Base-by-base conservation (phyloP, 2,797 vertebrate species). In the Peromyscus nudipes region DNA sequence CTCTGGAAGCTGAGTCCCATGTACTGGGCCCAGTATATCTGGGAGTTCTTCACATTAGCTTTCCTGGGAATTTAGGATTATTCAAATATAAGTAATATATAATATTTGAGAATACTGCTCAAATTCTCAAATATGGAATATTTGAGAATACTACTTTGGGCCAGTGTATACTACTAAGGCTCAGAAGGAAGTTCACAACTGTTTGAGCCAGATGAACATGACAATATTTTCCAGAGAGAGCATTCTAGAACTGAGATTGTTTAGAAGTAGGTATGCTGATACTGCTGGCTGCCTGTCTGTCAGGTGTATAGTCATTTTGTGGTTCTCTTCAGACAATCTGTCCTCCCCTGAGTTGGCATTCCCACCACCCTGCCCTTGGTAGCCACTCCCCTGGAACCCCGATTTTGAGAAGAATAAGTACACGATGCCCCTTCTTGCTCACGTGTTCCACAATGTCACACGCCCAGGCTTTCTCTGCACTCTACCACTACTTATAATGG, bases 201-300 rank as follows among this genome's bases (percentile, higher is more conserved):
- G 62, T 64, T 96, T 83, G 65, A 92, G 52, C n/a, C 60, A 76
- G 64, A 65, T 60, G 71, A 80, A 65, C 71, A 80, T 17, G 57
- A 43, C 40, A 55, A 6, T 43, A 49, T 90, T 77, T 96, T 94
- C 60, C 19, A 60, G 81, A 60, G 11, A 8, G 3, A 85, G 5
- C 40, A 88, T 90, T 96, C 73, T 85, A 86, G 43, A 64, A 49
- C 67, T 10, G 65, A 92, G 85, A 69, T 29, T 64, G 19, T 89
- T 96, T 64, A 89, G 91, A 94, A 89, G 0, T 27, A 29, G 25
- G 25, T 13, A 49, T 31, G 46, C 49, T 60, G 29, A 40, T n/a
- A 76, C 91, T 67, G 46, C 3, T 25, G 11, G 21, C 3, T 89
- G 34, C 27, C 10, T 27, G 87, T 80, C 46, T n/a, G 40, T 81